These are phyloP conservation scores for Cliona cf. orientalis DNA, from an alignment of 37 sponge, comb jelly and placozoan species.

Conservation along the genomic window DNA sequence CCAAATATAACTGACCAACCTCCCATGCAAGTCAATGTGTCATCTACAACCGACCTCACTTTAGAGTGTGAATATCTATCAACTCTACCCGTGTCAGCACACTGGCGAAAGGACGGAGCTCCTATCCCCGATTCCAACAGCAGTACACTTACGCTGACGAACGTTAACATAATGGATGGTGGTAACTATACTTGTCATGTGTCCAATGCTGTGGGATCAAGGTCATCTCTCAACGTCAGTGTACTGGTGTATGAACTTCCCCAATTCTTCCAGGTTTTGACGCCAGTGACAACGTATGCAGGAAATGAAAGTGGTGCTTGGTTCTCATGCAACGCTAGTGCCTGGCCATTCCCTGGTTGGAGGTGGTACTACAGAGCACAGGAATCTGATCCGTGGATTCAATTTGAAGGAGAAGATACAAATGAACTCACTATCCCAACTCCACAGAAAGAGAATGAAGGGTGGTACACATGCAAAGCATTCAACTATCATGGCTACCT, in stretches of 20 bases:
- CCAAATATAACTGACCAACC: constrained; percentile 23
- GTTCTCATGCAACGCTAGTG: constrained; percentile 39
- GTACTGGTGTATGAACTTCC: constrained; percentile 34
- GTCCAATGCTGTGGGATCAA: too few species aligned
- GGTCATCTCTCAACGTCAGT: neutral
- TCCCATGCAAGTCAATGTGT: neutral
- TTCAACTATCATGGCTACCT: constrained; percentile 8
- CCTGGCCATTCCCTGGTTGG: constrained; percentile 26
- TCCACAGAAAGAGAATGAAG: constrained; percentile 24
- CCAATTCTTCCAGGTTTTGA: neutral
- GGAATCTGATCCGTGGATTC: neutral
- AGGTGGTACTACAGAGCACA: constrained; percentile 28
- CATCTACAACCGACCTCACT: neutral
- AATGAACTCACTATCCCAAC: constrained; percentile 23
- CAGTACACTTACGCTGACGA: neutral
- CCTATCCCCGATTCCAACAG: constrained; percentile 5
- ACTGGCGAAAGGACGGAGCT: constrained; percentile 34
- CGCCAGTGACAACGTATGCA: neutral
- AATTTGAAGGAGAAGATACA: constrained; percentile 3
- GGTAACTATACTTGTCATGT: constrained; percentile 46
- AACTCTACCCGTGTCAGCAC: neutral
- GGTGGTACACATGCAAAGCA: constrained; percentile 36
- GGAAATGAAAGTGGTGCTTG: constrained; percentile 38
- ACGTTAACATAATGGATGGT: constrained; percentile 2
- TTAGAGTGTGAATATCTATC: constrained; percentile 24